Evolutionary conservation across 2,113 vertebrate species (phyloP).

Genomic region (Antennarius striatus): DNA sequence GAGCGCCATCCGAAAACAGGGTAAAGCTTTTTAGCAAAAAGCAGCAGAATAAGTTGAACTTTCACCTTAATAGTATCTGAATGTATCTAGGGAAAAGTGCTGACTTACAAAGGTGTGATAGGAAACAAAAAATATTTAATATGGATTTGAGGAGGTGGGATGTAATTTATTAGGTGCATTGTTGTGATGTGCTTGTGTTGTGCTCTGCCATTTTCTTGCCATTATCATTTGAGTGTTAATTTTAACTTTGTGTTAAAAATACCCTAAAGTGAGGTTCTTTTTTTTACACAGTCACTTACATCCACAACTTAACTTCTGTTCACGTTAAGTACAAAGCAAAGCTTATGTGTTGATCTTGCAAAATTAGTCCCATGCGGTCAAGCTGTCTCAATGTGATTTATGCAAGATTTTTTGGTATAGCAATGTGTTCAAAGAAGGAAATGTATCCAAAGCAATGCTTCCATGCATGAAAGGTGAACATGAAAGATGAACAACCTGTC

Average conservation of each 20-base stretch:
- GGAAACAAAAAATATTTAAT: not conserved
- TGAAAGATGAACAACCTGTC: not conserved
- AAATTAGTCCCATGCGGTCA: too few species aligned
- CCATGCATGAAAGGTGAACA: too few species aligned
- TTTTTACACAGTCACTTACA: not conserved
- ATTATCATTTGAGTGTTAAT: not conserved
- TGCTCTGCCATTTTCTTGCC: too few species aligned
- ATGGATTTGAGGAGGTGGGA: not conserved
- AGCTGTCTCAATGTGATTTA: too few species aligned
- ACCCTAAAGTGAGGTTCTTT: too few species aligned
- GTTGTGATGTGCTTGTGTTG: conserved; percentile 3
- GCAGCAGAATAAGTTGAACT: not conserved
- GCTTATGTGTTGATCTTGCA: conserved; percentile 4
- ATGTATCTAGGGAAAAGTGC: not conserved
- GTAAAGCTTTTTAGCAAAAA: conserved; percentile 57
- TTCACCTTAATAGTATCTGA: not conserved
- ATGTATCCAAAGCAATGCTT: not conserved
- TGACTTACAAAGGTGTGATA: not conserved
- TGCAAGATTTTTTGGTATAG: too few species aligned
- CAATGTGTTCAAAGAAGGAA: too few species aligned
- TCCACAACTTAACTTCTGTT: not conserved
- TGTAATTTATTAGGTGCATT: conserved; percentile 18
- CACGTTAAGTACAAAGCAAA: not conserved
- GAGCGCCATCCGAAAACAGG: conserved; percentile 89
- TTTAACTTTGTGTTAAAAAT: not conserved